These are phyloP conservation scores for Cheilosia impressa DNA, from an alignment of 2,888 invertebrate species.

Conservation along the genomic window DNA sequence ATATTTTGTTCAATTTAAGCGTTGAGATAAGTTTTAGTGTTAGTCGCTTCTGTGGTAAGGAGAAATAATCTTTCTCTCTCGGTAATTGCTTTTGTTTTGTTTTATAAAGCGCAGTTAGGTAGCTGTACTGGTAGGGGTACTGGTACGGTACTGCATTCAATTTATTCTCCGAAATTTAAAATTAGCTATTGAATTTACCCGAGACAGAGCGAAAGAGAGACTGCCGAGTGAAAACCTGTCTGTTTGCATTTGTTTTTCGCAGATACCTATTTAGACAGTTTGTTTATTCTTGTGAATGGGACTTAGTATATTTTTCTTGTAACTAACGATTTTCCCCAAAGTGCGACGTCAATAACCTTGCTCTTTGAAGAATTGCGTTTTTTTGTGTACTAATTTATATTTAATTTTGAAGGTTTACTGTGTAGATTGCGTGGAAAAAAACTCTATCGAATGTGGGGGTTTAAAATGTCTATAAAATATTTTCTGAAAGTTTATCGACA, in stretches of 20 bases:
- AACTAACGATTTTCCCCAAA: constrained; percentile 5
- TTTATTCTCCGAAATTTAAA: constrained; percentile 15
- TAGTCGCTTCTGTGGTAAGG: background rate
- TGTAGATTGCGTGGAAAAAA: constrained; percentile 28
- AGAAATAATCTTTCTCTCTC: constrained; percentile 1
- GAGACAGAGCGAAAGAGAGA: background rate
- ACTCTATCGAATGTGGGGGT: constrained; percentile 12
- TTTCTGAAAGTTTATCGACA: background rate
- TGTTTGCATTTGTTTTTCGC: constrained; percentile 32
- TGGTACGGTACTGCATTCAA: background rate
- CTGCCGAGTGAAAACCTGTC: background rate
- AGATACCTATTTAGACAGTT: constrained; percentile 22
- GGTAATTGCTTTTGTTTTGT: background rate
- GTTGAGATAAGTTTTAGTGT: constrained; percentile 35
- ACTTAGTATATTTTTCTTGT: constrained; percentile 8
- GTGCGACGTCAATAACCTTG: constrained; percentile 55
- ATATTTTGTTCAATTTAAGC: constrained; percentile 32
- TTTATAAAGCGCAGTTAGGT: constrained; percentile 13
- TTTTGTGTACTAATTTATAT: constrained; percentile 12
- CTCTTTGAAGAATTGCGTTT: constrained; percentile 24
- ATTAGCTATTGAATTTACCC: constrained; percentile 26
- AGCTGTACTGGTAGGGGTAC: no score
- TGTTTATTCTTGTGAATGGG: constrained; percentile 43
- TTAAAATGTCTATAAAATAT: constrained; percentile 19
- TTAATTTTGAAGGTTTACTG: constrained; percentile 37